Evolutionary conservation across 1,140 invertebrate genomes (phyloP), one percentile per base, ranked within the genome.

Genomic region (Sweltsa coloradensis): DNA sequence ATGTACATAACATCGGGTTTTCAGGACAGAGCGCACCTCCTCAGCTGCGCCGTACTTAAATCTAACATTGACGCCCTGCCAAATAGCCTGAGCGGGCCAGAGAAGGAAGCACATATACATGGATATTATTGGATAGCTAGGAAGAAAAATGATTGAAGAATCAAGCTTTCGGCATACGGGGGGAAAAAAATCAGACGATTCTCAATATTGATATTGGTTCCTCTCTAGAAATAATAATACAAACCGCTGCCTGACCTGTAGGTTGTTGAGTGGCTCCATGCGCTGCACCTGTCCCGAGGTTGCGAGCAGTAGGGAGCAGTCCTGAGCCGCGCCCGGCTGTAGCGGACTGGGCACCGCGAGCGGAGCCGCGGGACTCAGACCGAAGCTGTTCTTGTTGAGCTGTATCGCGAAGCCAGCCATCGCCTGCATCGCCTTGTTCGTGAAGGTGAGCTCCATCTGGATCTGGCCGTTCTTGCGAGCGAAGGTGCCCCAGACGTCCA

Each of bases 341-440:
- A 99, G 60, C 13, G 87, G 82, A 45, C 79, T 77, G 19, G 76
- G 68, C 19, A 97, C 78, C 57, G 85, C 78, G 44, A 99, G 62
- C 0, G 86, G 84, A 26, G 81, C 71, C 5, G 80, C 78, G 36
- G 95, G 94, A 53, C 82, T 77, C 41, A 99, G 62, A 29, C 94
- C 96, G 71, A 99, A 99, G 67, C 73, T 81, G 67, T 99, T 99
- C 70, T 97, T 98, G 66, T 99, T 99, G 52, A 99, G 81, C 62
- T 99, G 96, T 64, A 99, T 89, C 23, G 95, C 96, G 71, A 99
- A 98, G 6, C 80, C 85, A 54, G 72, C 79, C 88, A 99, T 96
- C 13, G 92, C 82, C 60, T 97, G 93, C 91, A 99, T 96, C 2
- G 96, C 94, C 70, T 93, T 94, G 67, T 99, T 99, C 29, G 81